Evolutionary conservation across 2,113 vertebrate species (phyloP).

Genomic region (Crotalus horridus): DNA sequence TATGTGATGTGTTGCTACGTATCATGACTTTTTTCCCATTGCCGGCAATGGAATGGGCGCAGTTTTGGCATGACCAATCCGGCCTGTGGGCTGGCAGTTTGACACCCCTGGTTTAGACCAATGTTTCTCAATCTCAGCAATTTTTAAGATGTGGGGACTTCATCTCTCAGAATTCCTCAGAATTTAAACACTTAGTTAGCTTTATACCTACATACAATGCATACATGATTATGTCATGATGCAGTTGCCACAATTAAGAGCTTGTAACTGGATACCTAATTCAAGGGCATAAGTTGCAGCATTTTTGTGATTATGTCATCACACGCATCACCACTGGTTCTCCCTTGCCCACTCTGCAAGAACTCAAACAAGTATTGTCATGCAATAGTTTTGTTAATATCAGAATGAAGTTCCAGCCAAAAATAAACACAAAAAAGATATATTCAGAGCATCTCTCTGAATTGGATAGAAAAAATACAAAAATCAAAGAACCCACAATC

Average conservation of each 20-base stretch:
- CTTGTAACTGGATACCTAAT: not conserved
- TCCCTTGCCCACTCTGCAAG: not conserved
- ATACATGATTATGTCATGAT: not conserved
- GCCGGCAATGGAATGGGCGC: too few species aligned
- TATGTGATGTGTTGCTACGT: fast-evolving
- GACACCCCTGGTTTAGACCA: too few species aligned
- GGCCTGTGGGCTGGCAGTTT: too few species aligned
- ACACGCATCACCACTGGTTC: not conserved
- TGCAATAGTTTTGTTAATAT: not conserved
- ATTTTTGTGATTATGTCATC: not conserved
- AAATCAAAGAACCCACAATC: not conserved
- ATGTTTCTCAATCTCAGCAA: too few species aligned
- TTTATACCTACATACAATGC: not conserved
- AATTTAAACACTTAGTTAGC: too few species aligned
- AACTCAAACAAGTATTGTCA: not conserved
- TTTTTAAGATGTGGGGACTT: too few species aligned
- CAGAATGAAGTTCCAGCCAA: not conserved
- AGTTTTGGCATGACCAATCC: too few species aligned
- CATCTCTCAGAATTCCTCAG: too few species aligned
- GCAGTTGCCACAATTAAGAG: not conserved
- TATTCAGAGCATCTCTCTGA: not conserved
- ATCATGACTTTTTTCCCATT: too few species aligned
- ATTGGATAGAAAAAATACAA: not conserved
- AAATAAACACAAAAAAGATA: not conserved
- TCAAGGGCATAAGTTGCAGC: not conserved